phyloP scores from a whole-genome alignment of 2,113 vertebrate genomes.

The Cottus gobio region DNA sequence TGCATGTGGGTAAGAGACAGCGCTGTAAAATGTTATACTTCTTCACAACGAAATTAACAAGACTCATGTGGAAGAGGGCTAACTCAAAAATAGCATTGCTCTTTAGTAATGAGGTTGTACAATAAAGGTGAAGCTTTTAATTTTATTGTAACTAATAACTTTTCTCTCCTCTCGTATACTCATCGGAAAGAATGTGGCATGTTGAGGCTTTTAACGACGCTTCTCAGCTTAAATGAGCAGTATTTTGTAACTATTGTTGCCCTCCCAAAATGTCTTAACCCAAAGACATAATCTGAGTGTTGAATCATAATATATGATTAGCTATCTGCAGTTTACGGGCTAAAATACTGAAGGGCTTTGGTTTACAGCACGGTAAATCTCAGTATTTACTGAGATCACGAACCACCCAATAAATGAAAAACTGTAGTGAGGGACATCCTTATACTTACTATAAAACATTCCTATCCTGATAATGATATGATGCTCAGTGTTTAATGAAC shows the following conservation, averaged over 20 bases:
- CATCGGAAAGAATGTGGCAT: neutral
- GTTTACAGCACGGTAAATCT: neutral
- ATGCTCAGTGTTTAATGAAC: constrained; percentile 5
- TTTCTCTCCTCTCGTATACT: neutral
- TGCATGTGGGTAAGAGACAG: neutral
- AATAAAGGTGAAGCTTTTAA: neutral
- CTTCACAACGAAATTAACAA: neutral
- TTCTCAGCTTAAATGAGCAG: neutral
- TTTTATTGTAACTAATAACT: neutral
- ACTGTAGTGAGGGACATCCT: neutral
- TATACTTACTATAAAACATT: neutral
- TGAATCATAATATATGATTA: no score
- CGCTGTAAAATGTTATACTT: neutral
- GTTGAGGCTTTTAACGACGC: neutral
- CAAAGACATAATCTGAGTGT: neutral
- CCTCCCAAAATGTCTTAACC: neutral
- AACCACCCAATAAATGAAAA: neutral
- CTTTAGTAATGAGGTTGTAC: neutral
- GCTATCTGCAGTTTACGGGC: neutral
- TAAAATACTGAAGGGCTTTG: neutral
- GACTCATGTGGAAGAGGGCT: neutral
- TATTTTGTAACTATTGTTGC: neutral
- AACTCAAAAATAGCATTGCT: neutral
- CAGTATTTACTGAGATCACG: neutral
- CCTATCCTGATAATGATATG: neutral